Evolutionary conservation across 2,113 vertebrate species (phyloP).

Genomic region (Drymodes brunneopygia): DNA sequence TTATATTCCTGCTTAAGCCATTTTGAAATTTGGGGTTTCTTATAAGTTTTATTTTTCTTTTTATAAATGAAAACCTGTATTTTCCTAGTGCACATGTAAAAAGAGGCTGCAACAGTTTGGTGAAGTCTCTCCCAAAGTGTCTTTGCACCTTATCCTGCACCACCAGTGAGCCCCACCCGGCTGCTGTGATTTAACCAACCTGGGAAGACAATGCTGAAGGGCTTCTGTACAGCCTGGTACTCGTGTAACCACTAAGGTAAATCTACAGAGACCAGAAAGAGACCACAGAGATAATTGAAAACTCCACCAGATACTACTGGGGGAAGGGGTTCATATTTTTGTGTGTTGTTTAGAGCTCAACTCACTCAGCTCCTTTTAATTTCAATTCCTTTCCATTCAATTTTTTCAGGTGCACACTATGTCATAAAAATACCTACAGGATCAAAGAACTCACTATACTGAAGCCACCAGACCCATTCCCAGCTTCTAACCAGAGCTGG

Average conservation of each 20-base stretch:
- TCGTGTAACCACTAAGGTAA: not conserved
- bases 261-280: too few relatives aligned
- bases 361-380: not conserved
- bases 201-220: rapidly evolving
- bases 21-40: not conserved
- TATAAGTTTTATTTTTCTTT: not conserved
- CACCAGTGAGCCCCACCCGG: rapidly evolving
- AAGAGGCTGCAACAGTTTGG: not conserved
- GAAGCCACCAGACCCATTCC: not conserved
- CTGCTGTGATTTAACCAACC: not conserved
- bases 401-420: not conserved
- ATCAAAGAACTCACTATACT: not conserved
- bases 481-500: not conserved
- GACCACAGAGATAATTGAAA: not conserved
- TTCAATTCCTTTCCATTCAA: not conserved
- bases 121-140: not conserved
- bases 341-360: not conserved
- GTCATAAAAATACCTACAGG: not conserved
- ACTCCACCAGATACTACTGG: not conserved
- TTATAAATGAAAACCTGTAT: not conserved
- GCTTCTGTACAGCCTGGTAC: not conserved
- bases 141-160: not conserved
- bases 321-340: not conserved
- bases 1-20: not conserved
- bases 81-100: not conserved